A percentile compares a stretch with the other conserved stretches of the same genome.
phyloP scores from a whole-genome alignment of 2,797 vertebrate genomes.

The Rhadinocentrus ornatus region DNA sequence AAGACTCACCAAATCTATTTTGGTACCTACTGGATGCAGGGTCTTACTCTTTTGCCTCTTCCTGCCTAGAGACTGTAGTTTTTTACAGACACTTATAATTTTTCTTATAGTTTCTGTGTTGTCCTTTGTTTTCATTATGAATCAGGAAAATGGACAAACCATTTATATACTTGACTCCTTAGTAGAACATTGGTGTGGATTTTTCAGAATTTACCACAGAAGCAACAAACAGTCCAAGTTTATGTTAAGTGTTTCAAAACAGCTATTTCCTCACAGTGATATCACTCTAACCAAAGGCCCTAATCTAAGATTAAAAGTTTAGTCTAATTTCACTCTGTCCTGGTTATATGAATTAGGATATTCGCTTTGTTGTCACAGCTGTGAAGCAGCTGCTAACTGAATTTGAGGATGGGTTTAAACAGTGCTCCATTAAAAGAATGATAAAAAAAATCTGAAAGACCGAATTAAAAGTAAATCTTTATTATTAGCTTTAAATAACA shows the following conservation, averaged over 20 bases:
- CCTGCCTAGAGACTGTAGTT: conserved; percentile 53
- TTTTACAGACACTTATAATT: neutral
- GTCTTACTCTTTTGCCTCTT: conserved; percentile 33
- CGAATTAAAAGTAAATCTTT: too few relatives aligned
- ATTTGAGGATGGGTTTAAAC: conserved; percentile 2
- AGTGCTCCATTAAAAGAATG: too few relatives aligned
- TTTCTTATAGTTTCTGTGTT: neutral
- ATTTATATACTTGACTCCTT: neutral
- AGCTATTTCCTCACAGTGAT: neutral
- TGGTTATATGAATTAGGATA: too few relatives aligned
- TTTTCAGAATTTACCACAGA: neutral
- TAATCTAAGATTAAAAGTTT: too few relatives aligned
- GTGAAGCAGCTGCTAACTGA: neutral
- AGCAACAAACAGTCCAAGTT: neutral
- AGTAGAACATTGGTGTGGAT: neutral
- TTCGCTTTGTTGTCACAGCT: too few relatives aligned
- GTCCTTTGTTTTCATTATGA: neutral
- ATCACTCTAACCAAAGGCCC: neutral
- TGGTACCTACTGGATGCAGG: conserved; percentile 32
- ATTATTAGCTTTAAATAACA: neutral
- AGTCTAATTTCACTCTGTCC: too few relatives aligned
- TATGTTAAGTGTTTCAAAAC: neutral
- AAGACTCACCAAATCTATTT: conserved; percentile 63
- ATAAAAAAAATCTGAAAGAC: too few relatives aligned
- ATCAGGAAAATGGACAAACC: neutral